Base-by-base conservation (phyloP, 2,888 invertebrate genomes). In the Gortyna flavago region DNA sequence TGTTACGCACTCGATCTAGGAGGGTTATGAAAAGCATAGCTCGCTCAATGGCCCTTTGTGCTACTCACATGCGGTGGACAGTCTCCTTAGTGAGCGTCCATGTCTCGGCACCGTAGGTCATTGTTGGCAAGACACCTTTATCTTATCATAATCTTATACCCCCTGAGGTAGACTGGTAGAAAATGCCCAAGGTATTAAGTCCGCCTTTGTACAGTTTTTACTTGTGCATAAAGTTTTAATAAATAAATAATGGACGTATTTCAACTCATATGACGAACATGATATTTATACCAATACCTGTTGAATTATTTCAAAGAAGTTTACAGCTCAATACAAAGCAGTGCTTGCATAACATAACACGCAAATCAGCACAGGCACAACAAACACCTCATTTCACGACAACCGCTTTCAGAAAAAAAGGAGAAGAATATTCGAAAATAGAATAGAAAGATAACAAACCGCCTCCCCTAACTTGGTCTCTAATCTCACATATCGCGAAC, bases 401-500 rank as follows among this genome's bases (percentile, higher is more conserved):
- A 44, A 79, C 54, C 18, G 16, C n/a, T 48, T 44, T 2, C 29
- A 57, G 4, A 59, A 64, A 77, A 44, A 32, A 35, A 29, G 21
- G 64, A 48, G 44, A 18, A 72, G 67, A n/a, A 64, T 64, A 69
- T 82, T 57, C 44, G 41, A 84, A 65, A n/a, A n/a, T n/a, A n/a
- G 35, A 66, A 54, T 68, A 51, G 44, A 67, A 71, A 71, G 67
- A 66, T 57, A 70, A 62, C 62, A 76, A 76, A 66, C 69, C 75
- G 48, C 38, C 35, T 67, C 38, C 64, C 67, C 44, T 75, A 68
- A 66, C 76, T 69, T 79, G 66, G 61, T 68, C 76, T 79, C 41
- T 51, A 78, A 78, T 85, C 77, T 77, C 62, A 70, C 70, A 84
- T 82, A 78, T 76, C 65, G 64, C 51, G 35, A 64, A 57, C 80